Evolutionary conservation across 2,113 vertebrate species (phyloP).

Genomic region (Equus quagga): DNA sequence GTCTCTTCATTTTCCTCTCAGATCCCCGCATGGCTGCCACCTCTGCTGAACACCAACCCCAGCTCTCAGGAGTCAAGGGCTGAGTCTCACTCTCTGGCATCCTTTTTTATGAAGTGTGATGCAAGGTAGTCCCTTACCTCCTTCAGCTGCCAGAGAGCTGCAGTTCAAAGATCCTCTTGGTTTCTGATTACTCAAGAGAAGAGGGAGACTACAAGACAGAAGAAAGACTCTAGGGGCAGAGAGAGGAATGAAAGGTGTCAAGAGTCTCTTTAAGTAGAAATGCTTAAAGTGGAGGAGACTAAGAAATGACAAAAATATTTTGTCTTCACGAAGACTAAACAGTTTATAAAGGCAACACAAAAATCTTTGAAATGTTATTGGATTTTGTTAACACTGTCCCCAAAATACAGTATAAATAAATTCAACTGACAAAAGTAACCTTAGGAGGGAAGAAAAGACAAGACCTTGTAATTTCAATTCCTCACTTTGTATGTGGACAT

Average conservation of each 20-base stretch:
- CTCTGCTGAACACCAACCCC: not conserved
- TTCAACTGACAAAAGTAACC: not conserved
- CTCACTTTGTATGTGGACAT: not conserved
- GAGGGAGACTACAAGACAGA: constrained; percentile 4
- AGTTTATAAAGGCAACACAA: constrained; percentile 33
- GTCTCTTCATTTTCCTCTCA: not conserved
- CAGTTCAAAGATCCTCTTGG: constrained; percentile 39
- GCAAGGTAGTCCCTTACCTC: not conserved
- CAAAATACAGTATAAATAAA: not conserved
- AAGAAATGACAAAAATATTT: constrained; percentile 31
- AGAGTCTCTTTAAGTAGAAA: constrained; percentile 37
- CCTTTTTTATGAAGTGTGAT: not conserved
- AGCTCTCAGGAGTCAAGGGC: not conserved
- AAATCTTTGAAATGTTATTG: constrained; percentile 23
- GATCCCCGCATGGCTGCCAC: not conserved
- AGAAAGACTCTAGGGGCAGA: constrained; percentile 11
- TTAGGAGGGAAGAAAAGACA: not conserved
- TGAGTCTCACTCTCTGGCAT: not conserved
- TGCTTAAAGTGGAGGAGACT: constrained; percentile 22
- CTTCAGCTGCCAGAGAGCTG: not conserved
- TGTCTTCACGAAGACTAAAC: not conserved
- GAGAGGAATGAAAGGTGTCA: not conserved
- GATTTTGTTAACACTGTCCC: constrained; percentile 20
- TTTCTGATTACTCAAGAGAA: not conserved
- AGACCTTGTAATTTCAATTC: not conserved